These are phyloP conservation scores for Polyergus mexicanus DNA, from an alignment of 1,140 invertebrate species.

Conservation along the genomic window DNA sequence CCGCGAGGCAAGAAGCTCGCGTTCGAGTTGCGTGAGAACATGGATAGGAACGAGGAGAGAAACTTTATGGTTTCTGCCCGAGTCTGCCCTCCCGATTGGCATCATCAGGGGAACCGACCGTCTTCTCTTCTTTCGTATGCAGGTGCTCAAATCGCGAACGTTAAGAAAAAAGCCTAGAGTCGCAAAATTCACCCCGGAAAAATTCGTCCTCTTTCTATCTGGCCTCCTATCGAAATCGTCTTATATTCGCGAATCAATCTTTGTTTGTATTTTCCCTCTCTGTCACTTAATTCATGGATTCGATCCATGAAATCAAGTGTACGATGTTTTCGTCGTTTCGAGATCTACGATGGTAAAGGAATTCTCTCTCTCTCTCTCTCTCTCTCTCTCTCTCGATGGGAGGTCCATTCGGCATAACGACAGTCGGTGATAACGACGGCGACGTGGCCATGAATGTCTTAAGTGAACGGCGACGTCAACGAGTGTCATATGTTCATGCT, in stretches of 20 bases:
- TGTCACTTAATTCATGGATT: neutral
- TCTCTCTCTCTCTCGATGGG: neutral
- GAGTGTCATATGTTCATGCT: conserved; percentile 63
- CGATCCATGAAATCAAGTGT: neutral
- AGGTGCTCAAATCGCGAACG: conserved; percentile 42
- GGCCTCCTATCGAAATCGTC: neutral
- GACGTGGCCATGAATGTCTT: conserved; percentile 52
- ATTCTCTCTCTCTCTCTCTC: too few species aligned
- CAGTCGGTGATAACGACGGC: neutral
- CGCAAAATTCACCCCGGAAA: neutral
- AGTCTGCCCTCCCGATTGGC: conserved; percentile 65
- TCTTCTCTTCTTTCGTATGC: neutral
- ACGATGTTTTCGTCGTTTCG: neutral
- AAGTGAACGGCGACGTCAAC: conserved; percentile 49
- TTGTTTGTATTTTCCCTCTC: neutral
- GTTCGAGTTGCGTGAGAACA: conserved; percentile 75
- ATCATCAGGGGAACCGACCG: conserved; percentile 64
- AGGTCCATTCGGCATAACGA: neutral
- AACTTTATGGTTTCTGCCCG: conserved; percentile 68
- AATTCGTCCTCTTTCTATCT: neutral
- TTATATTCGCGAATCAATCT: neutral
- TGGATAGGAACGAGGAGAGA: conserved; percentile 63
- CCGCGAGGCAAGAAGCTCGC: conserved; percentile 73
- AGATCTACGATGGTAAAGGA: neutral
- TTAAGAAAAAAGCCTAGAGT: neutral